phyloP scores from a whole-genome alignment of 2,113 vertebrate species.

The Solea solea region DNA sequence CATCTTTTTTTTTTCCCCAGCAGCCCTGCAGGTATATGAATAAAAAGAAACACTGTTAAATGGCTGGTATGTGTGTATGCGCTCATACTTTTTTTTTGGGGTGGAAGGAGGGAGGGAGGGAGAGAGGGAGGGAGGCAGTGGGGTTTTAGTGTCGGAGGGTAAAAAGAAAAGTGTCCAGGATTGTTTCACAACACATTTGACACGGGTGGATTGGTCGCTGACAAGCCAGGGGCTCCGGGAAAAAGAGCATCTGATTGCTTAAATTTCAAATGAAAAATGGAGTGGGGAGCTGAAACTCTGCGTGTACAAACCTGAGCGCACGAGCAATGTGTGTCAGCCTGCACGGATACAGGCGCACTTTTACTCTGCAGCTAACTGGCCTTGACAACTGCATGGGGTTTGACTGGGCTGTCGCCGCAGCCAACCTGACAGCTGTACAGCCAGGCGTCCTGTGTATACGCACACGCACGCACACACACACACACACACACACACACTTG shows the following conservation, averaged over 20 bases:
- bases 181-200: constrained; percentile 49
- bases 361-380: constrained; percentile 61
- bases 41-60: constrained; percentile 74
- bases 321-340: constrained; percentile 54
- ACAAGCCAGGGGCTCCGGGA: constrained; percentile 14
- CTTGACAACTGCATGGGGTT: constrained; percentile 74
- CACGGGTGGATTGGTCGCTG: constrained; percentile 35
- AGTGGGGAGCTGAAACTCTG: constrained; percentile 6
- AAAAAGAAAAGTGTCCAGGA: constrained; percentile 45
- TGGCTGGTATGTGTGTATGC: constrained; percentile 38
- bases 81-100: constrained; percentile 15
- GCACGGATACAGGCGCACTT: constrained; percentile 38
- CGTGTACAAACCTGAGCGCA: constrained; percentile 46
- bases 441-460: constrained; percentile 33
- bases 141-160: constrained; percentile 18
- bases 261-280: constrained; percentile 20
- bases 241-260: constrained; percentile 26
- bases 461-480: constrained; percentile 13
- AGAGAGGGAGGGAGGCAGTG: constrained; percentile 39
- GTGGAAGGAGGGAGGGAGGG: constrained; percentile 1
- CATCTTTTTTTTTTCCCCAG: constrained; percentile 55
- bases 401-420: constrained; percentile 68
- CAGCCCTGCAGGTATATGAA: constrained; percentile 77
- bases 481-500: constrained; percentile 1
- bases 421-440: constrained; percentile 72